Base-by-base conservation (phyloP, 2,797 vertebrate genomes). In the Agapornis canus region DNA sequence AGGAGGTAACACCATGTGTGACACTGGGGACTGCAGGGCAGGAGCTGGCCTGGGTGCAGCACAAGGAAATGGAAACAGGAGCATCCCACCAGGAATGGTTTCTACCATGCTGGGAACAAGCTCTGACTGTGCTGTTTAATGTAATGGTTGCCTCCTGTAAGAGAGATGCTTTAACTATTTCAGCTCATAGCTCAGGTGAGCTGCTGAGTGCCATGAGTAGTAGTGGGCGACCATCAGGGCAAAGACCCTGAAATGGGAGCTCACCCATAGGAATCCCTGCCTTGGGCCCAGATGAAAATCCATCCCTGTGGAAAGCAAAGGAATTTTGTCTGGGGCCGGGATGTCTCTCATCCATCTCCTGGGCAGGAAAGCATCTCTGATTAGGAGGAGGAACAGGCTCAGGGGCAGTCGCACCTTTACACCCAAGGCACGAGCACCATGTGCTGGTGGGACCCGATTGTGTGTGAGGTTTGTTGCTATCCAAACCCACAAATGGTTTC, bases 371-470 rank as follows among this genome's bases (percentile, higher is more conserved):
- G 4, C 27, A 4, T n/a, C 37, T 26, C 15, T 13, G 39, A 7
- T 19, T 12, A 35, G 70, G 61, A 83, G 72, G 26, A 88, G 40
- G 43, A 92, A 51, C 6, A 7, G 68, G 10, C 19, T 1, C 20
- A 2, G 61, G 48, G 16, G 17, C 72, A 29, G 70, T 23, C 17
- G 0, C 26, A 6, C 26, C 35, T 42, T 35, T 16, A 16, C 56
- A 35, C 22, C 6, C 22, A 16, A 35, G 15, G 56, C 56, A 35
- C 5, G 10, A 16, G 22, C n/a, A n/a, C 22, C 4, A 0, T 2
- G 31, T 60, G 43, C 45, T 0, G 0, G 16, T 9, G 83, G 71
- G 47, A 48, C 1, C 0, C 0, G 9, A 3, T 0, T 6, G 25
- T 1, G n/a, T 3, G 0, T 13, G 54, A 63, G 40, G n/a, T 48